A percentile compares a stretch with the other conserved stretches of the same genome.
Evolutionary conservation across 2,888 invertebrate genomes (phyloP).

Genomic region (Herminia tarsipennalis): DNA sequence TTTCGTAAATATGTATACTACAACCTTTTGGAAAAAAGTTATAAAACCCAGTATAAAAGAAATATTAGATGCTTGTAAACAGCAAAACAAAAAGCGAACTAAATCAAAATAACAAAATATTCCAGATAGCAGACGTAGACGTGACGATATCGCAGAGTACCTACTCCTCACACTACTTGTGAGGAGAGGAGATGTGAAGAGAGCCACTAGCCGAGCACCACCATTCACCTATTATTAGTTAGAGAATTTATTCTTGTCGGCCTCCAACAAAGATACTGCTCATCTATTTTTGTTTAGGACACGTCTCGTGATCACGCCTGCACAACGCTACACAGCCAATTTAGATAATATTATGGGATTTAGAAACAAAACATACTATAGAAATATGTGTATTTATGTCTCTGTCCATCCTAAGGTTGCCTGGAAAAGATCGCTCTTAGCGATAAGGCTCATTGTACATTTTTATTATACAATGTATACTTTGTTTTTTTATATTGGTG

Average conservation of each 20-base stretch:
- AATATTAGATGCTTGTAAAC: too few relatives aligned
- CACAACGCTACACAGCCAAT: conserved; percentile 22
- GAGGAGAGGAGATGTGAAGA: conserved; percentile 34
- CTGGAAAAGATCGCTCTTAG: too few relatives aligned
- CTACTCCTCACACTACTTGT: conserved; percentile 13
- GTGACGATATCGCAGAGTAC: too few relatives aligned
- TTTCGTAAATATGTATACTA: too few relatives aligned
- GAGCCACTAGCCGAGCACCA: conserved; percentile 42
- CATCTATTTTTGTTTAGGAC: conserved; percentile 70
- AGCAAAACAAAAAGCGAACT: too few relatives aligned
- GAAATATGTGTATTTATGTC: too few relatives aligned
- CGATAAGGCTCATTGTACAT: too few relatives aligned
- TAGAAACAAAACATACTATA: conserved; percentile 9
- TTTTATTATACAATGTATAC: too few relatives aligned
- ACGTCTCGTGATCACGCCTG: conserved; percentile 56
- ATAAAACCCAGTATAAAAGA: too few relatives aligned
- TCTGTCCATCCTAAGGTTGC: too few relatives aligned
- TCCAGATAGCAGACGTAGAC: background rate
- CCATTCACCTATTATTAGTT: conserved; percentile 69
- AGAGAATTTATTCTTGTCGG: conserved; percentile 67
- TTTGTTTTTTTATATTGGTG: too few relatives aligned
- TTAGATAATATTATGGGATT: conserved; percentile 37
- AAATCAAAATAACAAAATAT: background rate
- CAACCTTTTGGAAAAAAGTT: too few relatives aligned
- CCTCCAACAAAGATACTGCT: conserved; percentile 75